Base-by-base conservation (phyloP, 1,140 invertebrate genomes). In the Heliconius melpomene region DNA sequence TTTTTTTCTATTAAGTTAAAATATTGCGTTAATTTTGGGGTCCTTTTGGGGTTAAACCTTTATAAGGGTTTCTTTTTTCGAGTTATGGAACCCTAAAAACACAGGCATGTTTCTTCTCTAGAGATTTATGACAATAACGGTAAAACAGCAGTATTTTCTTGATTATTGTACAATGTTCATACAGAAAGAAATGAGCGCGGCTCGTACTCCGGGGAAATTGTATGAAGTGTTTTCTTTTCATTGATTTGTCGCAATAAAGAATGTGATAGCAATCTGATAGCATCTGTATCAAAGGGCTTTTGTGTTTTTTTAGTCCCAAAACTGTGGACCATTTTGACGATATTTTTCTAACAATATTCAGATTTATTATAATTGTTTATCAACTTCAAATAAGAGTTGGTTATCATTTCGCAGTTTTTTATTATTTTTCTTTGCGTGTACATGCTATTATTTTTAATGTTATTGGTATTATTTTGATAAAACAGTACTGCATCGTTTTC, bases 171-270 rank as follows among this genome's bases (percentile, higher is more conserved):
- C 54, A 57, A 57, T 20, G n/a, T 23, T 57, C 54, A 9, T 57
- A 57, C 54, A 26, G 60, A 26, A 66, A 26, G n/a, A 66, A 66
- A 66, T 66, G 60, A 66, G 26, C 26, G 60, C 11, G 54, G 54
- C 54, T 13, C 26, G 1, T 72, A 72, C 71, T 72, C 71, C 26
- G 18, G 75, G 75, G 75, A 76, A 76, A 76, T 76, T 70, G 36
- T 11, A 72, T 20, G 71, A 76, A 76, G 46, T 76, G 75, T 70
- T 76, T 70, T 18, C 38, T 36, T 66, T 70, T 76, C 50, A 77
- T 77, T 72, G 54, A 46, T 77, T 72, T 40, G 11, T 70, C 26
- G 26, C 76, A 76, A 38, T 38, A 57, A 29, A 23, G 76, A 72
- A 50, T 72, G 66, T 13, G 26, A 72, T 72, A 5, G 52, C 23